These are phyloP conservation scores for Rhopalosiphum nymphaeae DNA, from an alignment of 2,888 invertebrate species.

Conservation along the genomic window DNA sequence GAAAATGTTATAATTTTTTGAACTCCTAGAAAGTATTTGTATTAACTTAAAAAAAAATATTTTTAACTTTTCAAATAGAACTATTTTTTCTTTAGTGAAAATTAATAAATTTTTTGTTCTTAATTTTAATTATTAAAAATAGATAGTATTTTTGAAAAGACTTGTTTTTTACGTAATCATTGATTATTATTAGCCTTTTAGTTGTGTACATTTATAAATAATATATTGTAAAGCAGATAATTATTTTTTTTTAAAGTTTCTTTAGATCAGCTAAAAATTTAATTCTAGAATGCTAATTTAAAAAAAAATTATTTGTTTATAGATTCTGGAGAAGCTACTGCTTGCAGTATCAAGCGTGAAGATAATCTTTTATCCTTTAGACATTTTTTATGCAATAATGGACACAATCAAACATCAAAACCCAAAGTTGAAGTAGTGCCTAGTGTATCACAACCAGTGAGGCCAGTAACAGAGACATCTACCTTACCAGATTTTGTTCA, in stretches of 20 bases:
- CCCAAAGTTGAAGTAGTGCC: slow-evolving; percentile 63
- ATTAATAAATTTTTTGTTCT: neutral
- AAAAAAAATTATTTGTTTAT: neutral
- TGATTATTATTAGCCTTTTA: neutral
- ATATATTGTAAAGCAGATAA: neutral
- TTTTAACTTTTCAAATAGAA: neutral
- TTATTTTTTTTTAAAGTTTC: neutral
- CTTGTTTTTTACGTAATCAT: neutral
- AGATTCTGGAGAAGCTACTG: slow-evolving; percentile 54
- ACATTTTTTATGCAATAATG: slow-evolving; percentile 78
- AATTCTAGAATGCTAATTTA: neutral
- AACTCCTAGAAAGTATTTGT: neutral
- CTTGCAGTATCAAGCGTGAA: slow-evolving; percentile 73
- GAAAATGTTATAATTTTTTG: neutral
- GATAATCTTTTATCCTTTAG: slow-evolving; percentile 88
- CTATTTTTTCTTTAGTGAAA: neutral
- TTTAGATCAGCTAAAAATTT: neutral
- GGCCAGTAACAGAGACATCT: slow-evolving; percentile 68
- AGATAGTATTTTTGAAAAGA: neutral
- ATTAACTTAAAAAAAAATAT: neutral
- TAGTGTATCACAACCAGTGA: slow-evolving; percentile 67
- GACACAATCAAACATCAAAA: slow-evolving; percentile 60
- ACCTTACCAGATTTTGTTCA: slow-evolving; percentile 85
- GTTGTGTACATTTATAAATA: neutral
- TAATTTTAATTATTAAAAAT: neutral